Percentiles rank a stretch among this genome's conserved stretches.
These are phyloP conservation scores for Brienomyrus longianalis DNA, from an alignment of 2,113 vertebrate species.

Conservation along the genomic window DNA sequence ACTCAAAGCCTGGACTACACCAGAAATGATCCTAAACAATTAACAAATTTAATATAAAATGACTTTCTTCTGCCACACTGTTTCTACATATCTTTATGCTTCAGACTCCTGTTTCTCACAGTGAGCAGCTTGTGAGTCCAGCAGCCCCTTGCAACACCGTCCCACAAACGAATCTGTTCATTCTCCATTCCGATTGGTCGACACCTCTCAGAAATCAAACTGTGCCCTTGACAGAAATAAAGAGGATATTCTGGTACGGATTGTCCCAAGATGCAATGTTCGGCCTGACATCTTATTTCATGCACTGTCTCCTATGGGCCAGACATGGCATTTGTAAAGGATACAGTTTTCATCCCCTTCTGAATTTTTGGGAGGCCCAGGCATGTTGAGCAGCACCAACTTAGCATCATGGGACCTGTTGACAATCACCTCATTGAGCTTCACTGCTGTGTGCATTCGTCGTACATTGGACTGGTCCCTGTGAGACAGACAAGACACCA, in stretches of 20 bases:
- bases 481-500: conserved; percentile 1
- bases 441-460: conserved; percentile 96
- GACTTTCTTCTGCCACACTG: neutral
- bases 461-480: conserved; percentile 94
- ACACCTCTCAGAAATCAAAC: neutral
- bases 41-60: neutral
- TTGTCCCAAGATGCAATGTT: neutral
- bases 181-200: neutral
- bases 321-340: conserved; percentile 52
- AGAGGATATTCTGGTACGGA: neutral
- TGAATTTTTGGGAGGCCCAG: conserved; percentile 86
- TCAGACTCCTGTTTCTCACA: neutral
- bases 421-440: conserved; percentile 95
- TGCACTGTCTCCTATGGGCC: neutral
- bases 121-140: neutral
- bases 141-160: neutral
- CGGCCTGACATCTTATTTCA: neutral
- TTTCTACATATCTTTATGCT: neutral
- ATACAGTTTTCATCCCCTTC: conserved; percentile 98
- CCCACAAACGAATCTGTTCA: neutral
- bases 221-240: neutral
- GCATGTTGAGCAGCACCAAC: conserved; percentile 96
- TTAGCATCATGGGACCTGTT: conserved; percentile 91
- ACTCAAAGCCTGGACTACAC: neutral
- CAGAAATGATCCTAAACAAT: neutral